A percentile compares a stretch with the other conserved stretches of the same genome.
These are phyloP conservation scores for Galaxea fascicularis DNA, from an alignment of 92 coral and sea anemone genomes.

Conservation along the genomic window DNA sequence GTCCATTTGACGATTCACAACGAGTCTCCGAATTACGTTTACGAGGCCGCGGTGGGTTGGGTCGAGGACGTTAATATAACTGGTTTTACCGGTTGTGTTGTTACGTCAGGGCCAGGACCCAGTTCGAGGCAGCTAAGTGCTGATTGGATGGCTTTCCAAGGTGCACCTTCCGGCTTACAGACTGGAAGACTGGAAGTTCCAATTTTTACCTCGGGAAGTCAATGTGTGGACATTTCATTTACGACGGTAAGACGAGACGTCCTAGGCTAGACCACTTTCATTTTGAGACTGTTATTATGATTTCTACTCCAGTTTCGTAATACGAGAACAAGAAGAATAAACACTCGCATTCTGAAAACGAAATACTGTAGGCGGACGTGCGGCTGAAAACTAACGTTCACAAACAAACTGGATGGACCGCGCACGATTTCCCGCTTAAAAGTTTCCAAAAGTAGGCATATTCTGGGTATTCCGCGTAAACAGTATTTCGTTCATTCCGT, in stretches of 20 bases:
- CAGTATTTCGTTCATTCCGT: too few relatives aligned
- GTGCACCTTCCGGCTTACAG: constrained; percentile 63
- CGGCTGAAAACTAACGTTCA: too few relatives aligned
- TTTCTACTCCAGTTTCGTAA: too few relatives aligned
- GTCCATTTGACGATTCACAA: constrained; percentile 73
- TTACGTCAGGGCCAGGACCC: constrained; percentile 70
- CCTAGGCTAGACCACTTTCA: too few relatives aligned
- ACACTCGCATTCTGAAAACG: too few relatives aligned
- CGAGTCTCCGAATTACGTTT: constrained; percentile 63
- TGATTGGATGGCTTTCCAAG: constrained; percentile 79
- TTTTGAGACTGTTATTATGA: too few relatives aligned
- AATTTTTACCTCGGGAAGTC: constrained; percentile 67
- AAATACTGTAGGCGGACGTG: too few relatives aligned
- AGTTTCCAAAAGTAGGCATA: too few relatives aligned
- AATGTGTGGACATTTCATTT: constrained; percentile 52
- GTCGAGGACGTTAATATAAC: constrained; percentile 67
- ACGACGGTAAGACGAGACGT: background rate
- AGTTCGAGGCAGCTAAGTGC: constrained; percentile 65
- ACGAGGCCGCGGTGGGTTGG: constrained; percentile 88
- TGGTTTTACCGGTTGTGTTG: constrained; percentile 78
- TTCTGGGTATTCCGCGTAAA: too few relatives aligned
- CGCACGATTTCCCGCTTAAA: too few relatives aligned
- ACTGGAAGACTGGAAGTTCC: constrained; percentile 63
- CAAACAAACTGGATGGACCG: too few relatives aligned
- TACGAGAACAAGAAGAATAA: too few relatives aligned